phyloP scores from a whole-genome alignment of 2,888 invertebrate genomes.

The Lycia hirtaria region DNA sequence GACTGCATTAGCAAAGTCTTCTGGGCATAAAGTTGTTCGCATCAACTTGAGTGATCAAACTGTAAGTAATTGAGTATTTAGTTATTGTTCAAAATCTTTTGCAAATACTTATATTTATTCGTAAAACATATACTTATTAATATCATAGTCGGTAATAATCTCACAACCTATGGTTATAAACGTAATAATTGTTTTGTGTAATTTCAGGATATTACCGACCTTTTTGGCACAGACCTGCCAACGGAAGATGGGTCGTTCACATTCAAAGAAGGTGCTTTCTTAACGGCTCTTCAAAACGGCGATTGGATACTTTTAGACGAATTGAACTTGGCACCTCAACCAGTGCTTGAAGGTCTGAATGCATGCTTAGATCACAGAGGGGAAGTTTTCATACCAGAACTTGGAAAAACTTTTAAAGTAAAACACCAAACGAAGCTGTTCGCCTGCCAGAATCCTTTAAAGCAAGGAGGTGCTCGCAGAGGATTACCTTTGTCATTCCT shows the following conservation, averaged over 20 bases:
- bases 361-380: slow-evolving; percentile 99
- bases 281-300: slow-evolving; percentile 95
- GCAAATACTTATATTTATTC: too few species aligned
- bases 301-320: slow-evolving; percentile 99
- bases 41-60: slow-evolving; percentile 99
- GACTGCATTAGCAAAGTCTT: slow-evolving; percentile 93
- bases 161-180: too few species aligned
- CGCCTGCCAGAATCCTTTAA: slow-evolving; percentile 98
- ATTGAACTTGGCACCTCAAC: slow-evolving; percentile 98
- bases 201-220: slow-evolving; percentile 95
- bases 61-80: slow-evolving; percentile 78
- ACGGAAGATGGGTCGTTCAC: slow-evolving; percentile 97
- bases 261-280: slow-evolving; percentile 98
- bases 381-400: slow-evolving; percentile 97
- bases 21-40: slow-evolving; percentile 93
- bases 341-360: slow-evolving; percentile 98
- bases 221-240: slow-evolving; percentile 99
- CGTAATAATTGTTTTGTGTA: slow-evolving; percentile 12
- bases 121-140: background rate
- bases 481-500: slow-evolving; percentile 98
- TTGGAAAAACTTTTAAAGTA: slow-evolving; percentile 93
- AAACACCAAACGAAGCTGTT: slow-evolving; percentile 93
- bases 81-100: background rate
- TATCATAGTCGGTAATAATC: too few species aligned
- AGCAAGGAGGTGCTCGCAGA: slow-evolving; percentile 97